Evolutionary conservation across 2,797 vertebrate genomes (phyloP), one percentile per base, ranked within the genome.

Genomic region (Hapalemur alaotrensis): DNA sequence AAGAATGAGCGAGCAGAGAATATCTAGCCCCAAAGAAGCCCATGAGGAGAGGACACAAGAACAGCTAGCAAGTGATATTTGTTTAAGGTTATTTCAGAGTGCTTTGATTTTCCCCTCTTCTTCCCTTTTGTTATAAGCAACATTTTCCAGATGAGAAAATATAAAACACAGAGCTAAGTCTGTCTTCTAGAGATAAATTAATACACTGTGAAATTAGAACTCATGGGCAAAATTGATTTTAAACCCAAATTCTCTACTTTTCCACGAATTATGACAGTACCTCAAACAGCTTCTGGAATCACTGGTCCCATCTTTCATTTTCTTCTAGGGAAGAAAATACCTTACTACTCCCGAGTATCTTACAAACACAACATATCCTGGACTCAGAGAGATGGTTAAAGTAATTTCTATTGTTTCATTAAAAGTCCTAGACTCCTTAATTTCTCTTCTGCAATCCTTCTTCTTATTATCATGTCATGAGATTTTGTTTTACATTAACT

Each of bases 361-460:
- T n/a, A 43, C 25, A 90, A 81, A 50, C 41, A 23, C 14, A 92
- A 7, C 54, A 54, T 25, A 73, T 67, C 13, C 38, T 88, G 30
- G 54, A 67, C 59, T 89, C 57, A 94, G 38, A 57, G 32, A 95
- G 38, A 46, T 61, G 22, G 65, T 79, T 38, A 73, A 94, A 84
- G 17, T 32, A 48, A 89, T 93, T 92, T 89, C 54, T 80, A 48
- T 76, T 72, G n/a, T 70, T 32, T 80, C 65, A 28, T 75, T 70
- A n/a, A 43, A 57, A 95, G 72, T 86, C 20, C 28, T 70, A 32
- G 38, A 38, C 12, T n/a, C 59, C 10, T 93, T 41, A 59, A 86
- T 95, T 79, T 94, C 65, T 95, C 38, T 30, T 92, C 69, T 95
- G 35, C 73, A 92, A 90, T 92, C 50, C 78, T 59, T 94, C 63